Conservation (phyloP, 2,113 vertebrate genomes). For the Limnothrissa miodon region DNA sequence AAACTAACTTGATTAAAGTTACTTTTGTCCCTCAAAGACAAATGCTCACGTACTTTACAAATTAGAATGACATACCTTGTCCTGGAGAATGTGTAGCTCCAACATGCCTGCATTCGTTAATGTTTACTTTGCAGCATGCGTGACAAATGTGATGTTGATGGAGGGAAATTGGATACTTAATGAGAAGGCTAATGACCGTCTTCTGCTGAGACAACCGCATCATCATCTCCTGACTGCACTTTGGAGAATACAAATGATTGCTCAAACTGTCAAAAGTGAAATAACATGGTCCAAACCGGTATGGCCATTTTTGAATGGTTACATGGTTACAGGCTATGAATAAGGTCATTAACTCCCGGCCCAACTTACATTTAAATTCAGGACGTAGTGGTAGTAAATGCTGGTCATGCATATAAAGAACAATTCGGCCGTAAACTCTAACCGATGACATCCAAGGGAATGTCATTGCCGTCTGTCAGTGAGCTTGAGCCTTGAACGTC, state of each 20-base stretch:
- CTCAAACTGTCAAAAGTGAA: neutral
- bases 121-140: neutral
- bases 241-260: neutral
- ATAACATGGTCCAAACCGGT: neutral
- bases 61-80: neutral
- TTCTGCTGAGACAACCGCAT: constrained; percentile 5
- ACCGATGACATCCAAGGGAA: neutral
- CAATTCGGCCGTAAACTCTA: neutral
- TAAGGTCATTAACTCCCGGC: neutral
- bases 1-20: constrained; percentile 11
- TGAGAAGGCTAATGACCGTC: constrained; percentile 4
- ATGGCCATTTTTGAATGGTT: neutral
- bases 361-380: neutral
- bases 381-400: neutral
- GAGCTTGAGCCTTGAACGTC: neutral
- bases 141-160: constrained; percentile 10
- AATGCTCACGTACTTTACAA: neutral
- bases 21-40: neutral
- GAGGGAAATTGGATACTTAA: neutral
- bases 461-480: neutral
- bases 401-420: neutral
- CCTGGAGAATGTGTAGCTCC: neutral
- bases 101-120: neutral
- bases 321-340: neutral
- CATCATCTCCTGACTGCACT: neutral